These are phyloP conservation scores for Lingula anatina DNA, from an alignment of 2,888 invertebrate species.

Conservation along the genomic window DNA sequence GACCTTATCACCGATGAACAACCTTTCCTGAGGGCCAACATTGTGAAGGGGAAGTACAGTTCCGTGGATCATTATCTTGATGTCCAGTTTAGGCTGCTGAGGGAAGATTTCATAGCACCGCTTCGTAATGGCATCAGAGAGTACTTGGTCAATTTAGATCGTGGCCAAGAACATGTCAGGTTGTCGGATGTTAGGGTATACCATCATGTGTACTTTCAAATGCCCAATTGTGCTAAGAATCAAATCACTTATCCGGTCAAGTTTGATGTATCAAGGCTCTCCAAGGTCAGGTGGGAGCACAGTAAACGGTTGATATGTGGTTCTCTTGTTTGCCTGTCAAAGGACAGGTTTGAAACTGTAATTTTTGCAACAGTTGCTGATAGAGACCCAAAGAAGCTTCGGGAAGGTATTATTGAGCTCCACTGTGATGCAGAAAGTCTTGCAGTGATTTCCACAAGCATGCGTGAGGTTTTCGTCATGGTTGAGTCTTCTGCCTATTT, in stretches of 20 bases:
- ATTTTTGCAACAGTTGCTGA: slow-evolving; percentile 63
- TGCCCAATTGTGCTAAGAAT: slow-evolving; percentile 19
- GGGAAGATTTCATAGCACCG: slow-evolving; percentile 76
- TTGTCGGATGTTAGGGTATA: slow-evolving; percentile 28
- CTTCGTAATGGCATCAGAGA: slow-evolving; percentile 64
- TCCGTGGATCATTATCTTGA: slow-evolving; percentile 70
- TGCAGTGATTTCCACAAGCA: slow-evolving; percentile 5
- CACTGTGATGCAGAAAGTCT: slow-evolving; percentile 4
- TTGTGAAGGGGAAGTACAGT: slow-evolving; percentile 61
- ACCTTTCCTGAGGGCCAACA: slow-evolving; percentile 59
- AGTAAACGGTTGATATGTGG: slow-evolving; percentile 66
- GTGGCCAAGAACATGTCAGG: slow-evolving; percentile 2
- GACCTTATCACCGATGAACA: slow-evolving; percentile 37
- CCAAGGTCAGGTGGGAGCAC: slow-evolving; percentile 50
- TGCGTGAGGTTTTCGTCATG: slow-evolving; percentile 58
- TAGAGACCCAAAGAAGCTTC: neutral
- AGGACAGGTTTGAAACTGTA: slow-evolving; percentile 63
- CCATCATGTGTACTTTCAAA: slow-evolving; percentile 28
- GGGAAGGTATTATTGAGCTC: slow-evolving; percentile 17
- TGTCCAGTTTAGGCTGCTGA: slow-evolving; percentile 68
- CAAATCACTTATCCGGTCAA: slow-evolving; percentile 27
- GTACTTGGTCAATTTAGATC: slow-evolving; percentile 46
- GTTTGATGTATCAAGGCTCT: slow-evolving; percentile 19
- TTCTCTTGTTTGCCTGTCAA: slow-evolving; percentile 66
- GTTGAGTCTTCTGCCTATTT: slow-evolving; percentile 75